Conservation (phyloP, 2,888 invertebrate genomes). For the Lepidonotus clava region DNA sequence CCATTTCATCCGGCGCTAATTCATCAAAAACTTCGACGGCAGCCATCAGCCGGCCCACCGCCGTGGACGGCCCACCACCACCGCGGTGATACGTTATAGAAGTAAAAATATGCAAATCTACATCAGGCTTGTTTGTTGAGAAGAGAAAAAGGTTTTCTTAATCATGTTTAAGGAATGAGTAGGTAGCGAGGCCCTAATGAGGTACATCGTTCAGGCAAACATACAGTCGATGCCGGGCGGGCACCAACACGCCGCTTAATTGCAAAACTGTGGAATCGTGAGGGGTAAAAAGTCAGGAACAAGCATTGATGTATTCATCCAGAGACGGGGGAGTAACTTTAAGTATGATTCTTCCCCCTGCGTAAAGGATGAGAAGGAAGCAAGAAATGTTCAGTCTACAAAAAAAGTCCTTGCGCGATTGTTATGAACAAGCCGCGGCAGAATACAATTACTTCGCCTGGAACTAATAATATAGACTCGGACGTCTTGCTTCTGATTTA, state of each 20-base stretch:
- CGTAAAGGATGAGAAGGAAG: conserved; percentile 4
- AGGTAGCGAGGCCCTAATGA: conserved; percentile 28
- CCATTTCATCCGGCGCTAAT: conserved; percentile 32
- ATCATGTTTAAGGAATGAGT: conserved; percentile 53
- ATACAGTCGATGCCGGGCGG: conserved; percentile 11
- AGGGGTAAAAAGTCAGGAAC: conserved; percentile 20
- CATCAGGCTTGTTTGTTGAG: conserved; percentile 37
- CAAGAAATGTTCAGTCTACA: conserved; percentile 38
- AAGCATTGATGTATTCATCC: conserved; percentile 38
- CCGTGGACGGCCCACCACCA: neutral
- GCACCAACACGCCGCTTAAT: neutral
- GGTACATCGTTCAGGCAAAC: conserved; percentile 51
- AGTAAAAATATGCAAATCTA: conserved; percentile 51
- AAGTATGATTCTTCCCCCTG: conserved; percentile 24
- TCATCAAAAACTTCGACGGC: conserved; percentile 4
- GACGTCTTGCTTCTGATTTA: conserved; percentile 38
- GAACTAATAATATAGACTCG: conserved; percentile 47
- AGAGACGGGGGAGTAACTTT: neutral
- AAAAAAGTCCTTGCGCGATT: neutral
- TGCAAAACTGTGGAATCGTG: conserved; percentile 46
- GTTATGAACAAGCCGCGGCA: neutral
- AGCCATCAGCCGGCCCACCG: neutral
- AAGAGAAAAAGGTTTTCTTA: conserved; percentile 35
- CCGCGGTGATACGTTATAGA: conserved; percentile 29
- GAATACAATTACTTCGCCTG: conserved; percentile 38